Conservation (phyloP, 2,113 vertebrate species). For the Thalassarche chlororhynchos region DNA sequence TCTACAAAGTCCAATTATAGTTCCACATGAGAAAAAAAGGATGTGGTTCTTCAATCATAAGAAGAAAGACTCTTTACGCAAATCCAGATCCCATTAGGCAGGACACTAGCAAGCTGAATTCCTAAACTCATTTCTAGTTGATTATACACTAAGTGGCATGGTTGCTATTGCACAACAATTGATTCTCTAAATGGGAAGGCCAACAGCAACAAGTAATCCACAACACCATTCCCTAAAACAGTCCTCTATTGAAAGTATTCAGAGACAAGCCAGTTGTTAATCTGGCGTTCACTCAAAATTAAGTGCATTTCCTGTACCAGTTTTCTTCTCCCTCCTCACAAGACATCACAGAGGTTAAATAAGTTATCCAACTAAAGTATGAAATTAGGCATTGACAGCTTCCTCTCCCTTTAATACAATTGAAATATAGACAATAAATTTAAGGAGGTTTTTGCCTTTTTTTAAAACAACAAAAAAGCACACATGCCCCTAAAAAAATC, state of each 20-base stretch:
- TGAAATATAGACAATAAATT: neutral
- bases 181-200: constrained; percentile 6
- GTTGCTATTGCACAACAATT: neutral
- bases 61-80: neutral
- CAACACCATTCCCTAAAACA: neutral
- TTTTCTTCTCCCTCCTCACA: neutral
- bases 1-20: neutral
- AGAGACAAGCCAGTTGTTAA: neutral
- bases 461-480: neutral
- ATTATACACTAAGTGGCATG: constrained; percentile 13
- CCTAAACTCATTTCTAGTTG: constrained; percentile 9
- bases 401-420: neutral
- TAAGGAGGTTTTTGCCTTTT: neutral
- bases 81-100: neutral
- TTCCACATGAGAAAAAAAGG: neutral
- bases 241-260: neutral
- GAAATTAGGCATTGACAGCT: neutral
- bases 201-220: neutral
- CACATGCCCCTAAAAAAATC: rapidly evolving
- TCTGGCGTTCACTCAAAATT: neutral
- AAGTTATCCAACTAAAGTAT: neutral
- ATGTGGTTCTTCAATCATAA: neutral
- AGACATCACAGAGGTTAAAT: neutral
- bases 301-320: neutral
- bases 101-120: neutral